Conservation (phyloP, 2,888 invertebrate species). For the Bembecia ichneumoniformis region DNA sequence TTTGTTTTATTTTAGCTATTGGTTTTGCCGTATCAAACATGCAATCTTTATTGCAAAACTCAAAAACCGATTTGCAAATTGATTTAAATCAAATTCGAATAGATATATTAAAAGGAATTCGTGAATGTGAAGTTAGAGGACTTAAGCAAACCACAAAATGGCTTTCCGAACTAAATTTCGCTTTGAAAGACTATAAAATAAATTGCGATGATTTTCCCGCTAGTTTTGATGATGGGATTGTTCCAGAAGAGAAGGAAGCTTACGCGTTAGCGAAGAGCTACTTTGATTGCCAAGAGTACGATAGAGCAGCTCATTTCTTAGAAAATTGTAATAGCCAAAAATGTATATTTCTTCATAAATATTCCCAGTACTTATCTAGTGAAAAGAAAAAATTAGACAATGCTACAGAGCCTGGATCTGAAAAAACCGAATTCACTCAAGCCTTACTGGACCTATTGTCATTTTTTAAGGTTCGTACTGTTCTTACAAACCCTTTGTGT, state of each 20-base stretch:
- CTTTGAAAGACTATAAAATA: conserved; percentile 78
- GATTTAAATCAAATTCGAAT: conserved; percentile 56
- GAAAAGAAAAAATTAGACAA: conserved; percentile 93
- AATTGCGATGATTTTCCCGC: conserved; percentile 59
- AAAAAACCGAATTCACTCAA: conserved; percentile 57
- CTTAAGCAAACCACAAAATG: conserved; percentile 88
- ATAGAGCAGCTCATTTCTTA: conserved; percentile 86
- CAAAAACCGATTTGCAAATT: conserved; percentile 53
- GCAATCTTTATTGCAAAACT: conserved; percentile 42
- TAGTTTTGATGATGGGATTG: conserved; percentile 51
- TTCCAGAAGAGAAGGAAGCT: conserved; percentile 76
- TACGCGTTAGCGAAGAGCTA: conserved; percentile 88
- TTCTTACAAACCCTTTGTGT: too few relatives aligned
- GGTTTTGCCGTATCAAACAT: conserved; percentile 13
- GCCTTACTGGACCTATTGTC: conserved; percentile 55
- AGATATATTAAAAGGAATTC: conserved; percentile 53
- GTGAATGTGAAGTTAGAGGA: conserved; percentile 85
- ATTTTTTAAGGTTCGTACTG: conserved; percentile 48
- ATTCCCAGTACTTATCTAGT: conserved; percentile 88
- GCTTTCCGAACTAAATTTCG: conserved; percentile 88
- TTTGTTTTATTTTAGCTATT: too few relatives aligned
- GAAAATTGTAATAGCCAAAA: conserved; percentile 79
- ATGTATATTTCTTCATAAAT: conserved; percentile 86
- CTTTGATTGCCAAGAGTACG: conserved; percentile 93
- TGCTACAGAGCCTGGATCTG: conserved; percentile 45